phyloP scores from a whole-genome alignment of 2,113 vertebrate species.

The Coptodon rendalli region DNA sequence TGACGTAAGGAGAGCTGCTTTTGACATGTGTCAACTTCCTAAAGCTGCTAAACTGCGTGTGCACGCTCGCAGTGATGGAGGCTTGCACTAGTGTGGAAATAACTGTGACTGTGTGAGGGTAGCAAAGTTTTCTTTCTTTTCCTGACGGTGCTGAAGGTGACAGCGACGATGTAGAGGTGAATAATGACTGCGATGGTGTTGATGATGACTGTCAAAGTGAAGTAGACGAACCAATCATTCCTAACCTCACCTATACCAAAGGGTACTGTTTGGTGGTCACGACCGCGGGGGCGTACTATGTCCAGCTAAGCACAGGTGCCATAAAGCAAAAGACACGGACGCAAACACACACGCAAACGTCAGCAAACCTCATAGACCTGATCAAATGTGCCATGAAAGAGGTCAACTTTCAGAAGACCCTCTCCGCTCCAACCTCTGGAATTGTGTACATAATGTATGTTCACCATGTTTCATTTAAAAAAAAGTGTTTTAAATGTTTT shows the following conservation, averaged over 20 bases:
- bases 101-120: not conserved
- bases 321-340: not conserved
- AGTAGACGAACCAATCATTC: not conserved
- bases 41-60: slow-evolving; percentile 61
- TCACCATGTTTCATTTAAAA: slow-evolving; percentile 19
- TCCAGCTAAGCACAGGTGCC: slow-evolving; percentile 19
- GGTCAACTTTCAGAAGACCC: slow-evolving; percentile 44
- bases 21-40: slow-evolving; percentile 45
- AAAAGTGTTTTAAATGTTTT: slow-evolving; percentile 27
- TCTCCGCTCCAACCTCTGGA: slow-evolving; percentile 60
- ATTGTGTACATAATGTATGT: slow-evolving; percentile 58
- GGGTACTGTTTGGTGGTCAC: slow-evolving; percentile 48
- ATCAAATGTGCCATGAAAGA: slow-evolving; percentile 25
- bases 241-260: slow-evolving; percentile 57
- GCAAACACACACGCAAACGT: not conserved
- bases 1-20: slow-evolving; percentile 29
- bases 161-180: not conserved
- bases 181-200: not conserved
- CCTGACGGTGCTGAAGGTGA: not conserved
- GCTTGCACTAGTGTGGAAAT: not conserved
- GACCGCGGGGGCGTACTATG: slow-evolving; percentile 27
- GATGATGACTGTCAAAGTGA: not conserved
- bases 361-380: not conserved
- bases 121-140: not conserved
- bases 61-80: not conserved